These are phyloP conservation scores for Cottus gobio DNA, from an alignment of 2,113 vertebrate species.

Conservation along the genomic window DNA sequence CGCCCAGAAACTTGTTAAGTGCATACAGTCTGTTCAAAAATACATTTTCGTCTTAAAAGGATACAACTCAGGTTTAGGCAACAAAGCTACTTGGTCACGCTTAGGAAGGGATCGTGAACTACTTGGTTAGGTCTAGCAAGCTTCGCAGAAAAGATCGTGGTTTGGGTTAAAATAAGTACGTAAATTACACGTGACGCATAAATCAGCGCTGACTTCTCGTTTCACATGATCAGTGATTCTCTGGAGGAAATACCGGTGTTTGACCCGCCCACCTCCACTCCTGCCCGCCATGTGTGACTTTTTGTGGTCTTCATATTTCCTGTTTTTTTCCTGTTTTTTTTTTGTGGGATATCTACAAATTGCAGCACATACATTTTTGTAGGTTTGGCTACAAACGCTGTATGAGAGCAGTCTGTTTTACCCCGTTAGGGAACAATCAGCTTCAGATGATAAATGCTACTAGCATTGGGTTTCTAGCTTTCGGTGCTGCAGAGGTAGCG, in stretches of 20 bases:
- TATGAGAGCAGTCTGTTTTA: too few relatives aligned
- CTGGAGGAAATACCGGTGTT: background rate
- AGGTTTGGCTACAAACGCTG: background rate
- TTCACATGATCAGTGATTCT: too few relatives aligned
- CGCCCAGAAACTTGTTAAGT: background rate
- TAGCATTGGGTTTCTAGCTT: background rate
- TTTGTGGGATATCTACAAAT: background rate
- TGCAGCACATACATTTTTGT: background rate
- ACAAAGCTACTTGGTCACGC: background rate
- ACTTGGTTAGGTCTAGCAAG: too few relatives aligned
- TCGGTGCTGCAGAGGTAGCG: background rate
- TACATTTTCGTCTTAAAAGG: too few relatives aligned
- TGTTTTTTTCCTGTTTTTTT: background rate
- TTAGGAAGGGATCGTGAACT: too few relatives aligned
- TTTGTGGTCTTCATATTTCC: background rate
- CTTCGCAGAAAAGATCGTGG: too few relatives aligned
- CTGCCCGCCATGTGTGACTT: background rate
- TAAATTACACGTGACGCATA: too few relatives aligned
- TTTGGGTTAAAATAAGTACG: too few relatives aligned
- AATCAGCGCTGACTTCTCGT: too few relatives aligned
- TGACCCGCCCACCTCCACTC: background rate
- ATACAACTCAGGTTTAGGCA: too few relatives aligned
- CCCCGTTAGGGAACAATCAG: background rate
- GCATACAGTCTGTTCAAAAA: too few relatives aligned
- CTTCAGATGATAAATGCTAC: too few relatives aligned